These are phyloP conservation scores for Epirrita christyi DNA, from an alignment of 2,888 invertebrate species.

Conservation along the genomic window DNA sequence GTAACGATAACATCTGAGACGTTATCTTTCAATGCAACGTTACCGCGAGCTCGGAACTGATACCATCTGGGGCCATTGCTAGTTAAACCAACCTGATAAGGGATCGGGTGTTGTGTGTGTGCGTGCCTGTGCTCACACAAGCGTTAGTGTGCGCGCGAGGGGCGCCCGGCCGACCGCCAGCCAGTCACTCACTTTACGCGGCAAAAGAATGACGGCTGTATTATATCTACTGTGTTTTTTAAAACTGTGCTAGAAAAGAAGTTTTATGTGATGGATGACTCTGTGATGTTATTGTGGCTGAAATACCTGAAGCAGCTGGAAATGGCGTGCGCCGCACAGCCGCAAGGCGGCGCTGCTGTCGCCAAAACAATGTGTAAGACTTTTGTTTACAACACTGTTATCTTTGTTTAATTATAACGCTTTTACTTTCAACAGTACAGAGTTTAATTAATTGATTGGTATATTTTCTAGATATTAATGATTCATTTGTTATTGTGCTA, in stretches of 20 bases:
- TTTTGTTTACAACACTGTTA: constrained; percentile 47
- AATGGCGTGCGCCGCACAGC: constrained; percentile 66
- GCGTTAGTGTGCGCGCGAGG: constrained; percentile 66
- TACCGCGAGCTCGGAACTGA: constrained; percentile 79
- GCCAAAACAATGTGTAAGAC: constrained; percentile 80
- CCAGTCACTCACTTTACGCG: constrained; percentile 83
- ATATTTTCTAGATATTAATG: constrained; percentile 3
- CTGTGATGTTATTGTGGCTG: constrained; percentile 82
- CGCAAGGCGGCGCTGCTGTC: constrained; percentile 72
- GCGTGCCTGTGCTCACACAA: constrained; percentile 50
- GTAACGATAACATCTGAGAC: constrained; percentile 79
- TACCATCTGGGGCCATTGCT: constrained; percentile 83
- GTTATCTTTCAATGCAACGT: constrained; percentile 85
- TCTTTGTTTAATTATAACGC: constrained; percentile 35
- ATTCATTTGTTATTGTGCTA: constrained; percentile 30
- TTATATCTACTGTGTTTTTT: constrained; percentile 43
- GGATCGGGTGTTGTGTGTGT: constrained; percentile 69
- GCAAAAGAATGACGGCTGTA: constrained; percentile 80
- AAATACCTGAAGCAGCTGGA: constrained; percentile 79
- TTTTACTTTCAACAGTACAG: constrained; percentile 29
- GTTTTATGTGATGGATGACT: constrained; percentile 40
- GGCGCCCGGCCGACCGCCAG: constrained; percentile 62
- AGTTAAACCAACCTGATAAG: constrained; percentile 83
- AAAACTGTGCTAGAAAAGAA: constrained; percentile 35
- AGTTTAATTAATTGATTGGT: constrained; percentile 4